Evolutionary conservation across 2,888 invertebrate genomes (phyloP).

Genomic region (Thecophora atra): DNA sequence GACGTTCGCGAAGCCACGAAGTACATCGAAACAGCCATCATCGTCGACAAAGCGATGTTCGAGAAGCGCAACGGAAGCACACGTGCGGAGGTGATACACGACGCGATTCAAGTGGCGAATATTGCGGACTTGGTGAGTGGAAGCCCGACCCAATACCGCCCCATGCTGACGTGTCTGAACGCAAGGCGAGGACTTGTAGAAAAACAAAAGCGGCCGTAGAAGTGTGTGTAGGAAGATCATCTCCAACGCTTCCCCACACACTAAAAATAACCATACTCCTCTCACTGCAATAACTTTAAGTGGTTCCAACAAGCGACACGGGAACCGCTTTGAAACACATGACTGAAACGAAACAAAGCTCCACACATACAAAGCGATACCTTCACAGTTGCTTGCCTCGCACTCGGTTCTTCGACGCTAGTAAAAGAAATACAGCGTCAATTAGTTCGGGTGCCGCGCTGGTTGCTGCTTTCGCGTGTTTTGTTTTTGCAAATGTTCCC

Average conservation of each 20-base stretch:
- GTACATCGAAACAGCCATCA: conserved; percentile 94
- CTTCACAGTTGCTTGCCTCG: conserved; percentile 15
- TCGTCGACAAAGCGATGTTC: conserved; percentile 97
- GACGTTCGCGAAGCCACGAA: conserved; percentile 92
- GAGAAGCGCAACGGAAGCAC: conserved; percentile 91
- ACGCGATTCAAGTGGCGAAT: conserved; percentile 96
- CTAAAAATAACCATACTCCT: too few species aligned
- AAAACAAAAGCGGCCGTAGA: too few species aligned
- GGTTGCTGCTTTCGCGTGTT: background rate
- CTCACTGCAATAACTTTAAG: conserved; percentile 19
- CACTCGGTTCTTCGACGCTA: background rate
- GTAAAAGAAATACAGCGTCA: conserved; percentile 1
- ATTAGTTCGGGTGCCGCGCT: background rate
- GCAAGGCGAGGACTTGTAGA: background rate
- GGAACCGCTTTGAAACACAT: background rate
- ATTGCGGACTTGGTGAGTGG: conserved; percentile 93
- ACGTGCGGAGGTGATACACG: conserved; percentile 87
- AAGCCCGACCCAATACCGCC: too few species aligned
- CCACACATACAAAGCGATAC: conserved; percentile 7
- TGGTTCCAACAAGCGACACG: conserved; percentile 1
- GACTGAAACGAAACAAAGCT: background rate
- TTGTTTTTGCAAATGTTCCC: background rate
- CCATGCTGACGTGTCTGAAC: too few species aligned
- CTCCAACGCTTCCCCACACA: too few species aligned
- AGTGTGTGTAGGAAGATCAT: too few species aligned